A percentile compares a stretch with the other conserved stretches of the same genome.
These are phyloP conservation scores for Pimephales promelas DNA, from an alignment of 2,113 vertebrate genomes.

Conservation along the genomic window DNA sequence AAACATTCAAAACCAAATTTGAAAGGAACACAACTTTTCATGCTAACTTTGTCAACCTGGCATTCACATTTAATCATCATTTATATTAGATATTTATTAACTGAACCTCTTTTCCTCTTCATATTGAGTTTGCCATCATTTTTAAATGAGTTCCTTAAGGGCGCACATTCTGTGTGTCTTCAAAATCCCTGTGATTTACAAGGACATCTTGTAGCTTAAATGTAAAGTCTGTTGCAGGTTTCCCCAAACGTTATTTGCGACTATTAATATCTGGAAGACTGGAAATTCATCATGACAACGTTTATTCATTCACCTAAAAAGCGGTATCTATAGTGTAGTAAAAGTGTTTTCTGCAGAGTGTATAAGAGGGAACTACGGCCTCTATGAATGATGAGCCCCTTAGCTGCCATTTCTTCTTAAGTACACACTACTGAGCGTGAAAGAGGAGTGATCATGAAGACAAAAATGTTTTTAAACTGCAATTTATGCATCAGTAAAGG, in stretches of 20 bases:
- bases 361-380: neutral
- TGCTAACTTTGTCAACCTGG: neutral
- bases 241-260: neutral
- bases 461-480: conserved; percentile 63
- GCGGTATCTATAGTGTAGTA: neutral
- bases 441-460: conserved; percentile 52
- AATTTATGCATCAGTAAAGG: conserved; percentile 60
- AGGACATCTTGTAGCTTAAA: neutral
- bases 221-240: neutral
- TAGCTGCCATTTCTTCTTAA: conserved; percentile 61
- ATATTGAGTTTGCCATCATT: neutral
- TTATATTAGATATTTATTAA: neutral
- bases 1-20: neutral
- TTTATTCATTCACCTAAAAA: neutral
- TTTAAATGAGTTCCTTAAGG: neutral
- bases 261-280: neutral
- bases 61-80: neutral
- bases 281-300: neutral
- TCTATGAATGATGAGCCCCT: conserved; percentile 59
- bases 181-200: neutral
- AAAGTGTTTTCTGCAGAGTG: neutral
- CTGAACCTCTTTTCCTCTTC: neutral
- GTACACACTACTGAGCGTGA: conserved; percentile 35
- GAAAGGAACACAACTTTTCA: neutral
- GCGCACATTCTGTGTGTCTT: too few relatives aligned